Evolutionary conservation across 1,140 invertebrate species (phyloP), one percentile per base, ranked within the genome.

Genomic region (Drosophila funebris): DNA sequence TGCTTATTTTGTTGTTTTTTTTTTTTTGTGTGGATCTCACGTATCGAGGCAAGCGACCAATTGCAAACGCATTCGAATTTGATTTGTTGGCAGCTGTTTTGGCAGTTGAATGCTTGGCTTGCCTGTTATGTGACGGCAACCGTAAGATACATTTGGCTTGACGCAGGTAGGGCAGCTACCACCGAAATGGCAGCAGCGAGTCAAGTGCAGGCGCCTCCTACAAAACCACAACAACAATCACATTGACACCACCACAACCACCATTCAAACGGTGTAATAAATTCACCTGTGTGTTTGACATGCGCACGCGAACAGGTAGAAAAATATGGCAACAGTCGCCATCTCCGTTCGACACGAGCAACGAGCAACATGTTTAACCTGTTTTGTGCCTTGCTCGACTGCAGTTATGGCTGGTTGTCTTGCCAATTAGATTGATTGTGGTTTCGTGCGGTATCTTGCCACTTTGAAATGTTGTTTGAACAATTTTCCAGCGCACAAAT

Each of bases 41-140:
- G 37, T 33, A 33, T 7, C 2, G 16, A 33, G 11, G 33, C 73
- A 50, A 60, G 24, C 78, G 61, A 61, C 81, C 81, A 85, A 85
- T 85, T 87, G 82, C 73, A 78, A 76, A 60, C 74, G 75, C 77
- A 81, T 77, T 64, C 64, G 62, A 87, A 85, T 85, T 85, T 85
- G 82, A 85, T 85, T 85, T 85, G 82, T 87, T 87, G 82, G 82
- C 81, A 77, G 58, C 68, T 36, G 27, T 39, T 50, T 27, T n/a
- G n/a, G n/a, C n/a, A n/a, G n/a, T n/a, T n/a, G n/a, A n/a, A n/a
- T n/a, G n/a, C n/a, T n/a, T 22, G 14, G 46, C 27, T 50, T 24
- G 13, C 24, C 24, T 14, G 37, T 8, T 41, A 7, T 41, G 37
- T 41, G 31, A 44, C n/a, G 16, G 14, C 11, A 53, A 20, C 50